Conservation (phyloP, 2,797 vertebrate species). For the Trichosurus vulpecula region DNA sequence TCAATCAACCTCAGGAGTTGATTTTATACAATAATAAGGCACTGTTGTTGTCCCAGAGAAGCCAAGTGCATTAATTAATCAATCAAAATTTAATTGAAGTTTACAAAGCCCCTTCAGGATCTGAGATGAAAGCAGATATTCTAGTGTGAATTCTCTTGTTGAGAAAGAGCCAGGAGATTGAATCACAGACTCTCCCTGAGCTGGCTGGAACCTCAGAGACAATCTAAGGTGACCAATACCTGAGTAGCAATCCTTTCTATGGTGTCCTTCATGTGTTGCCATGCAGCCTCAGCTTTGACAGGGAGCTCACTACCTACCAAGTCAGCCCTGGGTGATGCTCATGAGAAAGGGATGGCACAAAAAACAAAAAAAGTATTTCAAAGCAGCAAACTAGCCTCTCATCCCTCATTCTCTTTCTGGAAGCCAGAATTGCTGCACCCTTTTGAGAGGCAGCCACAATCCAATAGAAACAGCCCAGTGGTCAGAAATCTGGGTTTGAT, state of each 20-base stretch:
- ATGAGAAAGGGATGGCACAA: neutral
- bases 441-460: neutral
- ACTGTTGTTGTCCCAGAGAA: neutral
- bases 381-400: neutral
- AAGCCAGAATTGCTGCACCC: neutral
- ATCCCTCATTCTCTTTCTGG: neutral
- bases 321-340: neutral
- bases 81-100: conserved; percentile 9
- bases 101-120: neutral
- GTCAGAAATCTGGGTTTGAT: neutral
- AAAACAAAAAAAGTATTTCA: neutral
- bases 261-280: neutral
- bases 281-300: neutral
- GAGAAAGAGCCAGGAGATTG: neutral
- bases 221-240: neutral
- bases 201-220: neutral
- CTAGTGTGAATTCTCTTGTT: neutral
- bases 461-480: neutral
- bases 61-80: neutral
- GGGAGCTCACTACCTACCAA: neutral
- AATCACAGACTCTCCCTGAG: neutral
- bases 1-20: neutral
- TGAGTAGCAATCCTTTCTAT: neutral
- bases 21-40: neutral
- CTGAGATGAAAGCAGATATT: accelerated